phyloP scores from a whole-genome alignment of 2,797 vertebrate species.

The Rhincodon typus region DNA sequence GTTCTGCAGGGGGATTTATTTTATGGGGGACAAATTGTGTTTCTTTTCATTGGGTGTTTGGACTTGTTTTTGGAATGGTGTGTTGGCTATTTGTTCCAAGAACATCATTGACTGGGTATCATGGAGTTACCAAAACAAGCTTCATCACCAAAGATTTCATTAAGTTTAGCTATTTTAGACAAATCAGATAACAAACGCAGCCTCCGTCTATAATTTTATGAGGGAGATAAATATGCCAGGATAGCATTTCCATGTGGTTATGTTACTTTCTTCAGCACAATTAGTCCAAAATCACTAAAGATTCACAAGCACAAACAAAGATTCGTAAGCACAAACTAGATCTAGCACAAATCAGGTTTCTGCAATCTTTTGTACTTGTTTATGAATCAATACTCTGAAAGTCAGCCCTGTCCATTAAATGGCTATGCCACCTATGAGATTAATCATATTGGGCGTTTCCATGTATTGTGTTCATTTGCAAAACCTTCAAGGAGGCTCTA shows the following conservation, averaged over 20 bases:
- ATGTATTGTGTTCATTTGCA: background rate
- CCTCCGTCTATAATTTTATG: background rate
- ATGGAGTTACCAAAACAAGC: background rate
- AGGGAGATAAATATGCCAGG: background rate
- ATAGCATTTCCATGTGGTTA: background rate
- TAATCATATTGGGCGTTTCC: background rate
- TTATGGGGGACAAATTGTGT: conserved; percentile 24
- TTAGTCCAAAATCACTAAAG: background rate
- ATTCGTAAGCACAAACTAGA: background rate
- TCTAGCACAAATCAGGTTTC: background rate
- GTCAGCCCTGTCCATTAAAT: background rate
- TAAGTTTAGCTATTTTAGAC: background rate
- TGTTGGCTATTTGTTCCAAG: background rate
- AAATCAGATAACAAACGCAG: background rate
- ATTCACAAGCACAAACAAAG: background rate
- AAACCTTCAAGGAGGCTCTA: background rate
- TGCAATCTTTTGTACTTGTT: background rate
- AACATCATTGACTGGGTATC: background rate
- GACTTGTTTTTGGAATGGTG: background rate
- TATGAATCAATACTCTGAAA: background rate
- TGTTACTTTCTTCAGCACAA: background rate
- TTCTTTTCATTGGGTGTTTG: background rate
- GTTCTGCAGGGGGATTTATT: background rate
- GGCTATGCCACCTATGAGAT: background rate
- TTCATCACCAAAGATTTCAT: background rate